Conservation (phyloP, 1,140 invertebrate genomes). For the Tribolium madens region DNA sequence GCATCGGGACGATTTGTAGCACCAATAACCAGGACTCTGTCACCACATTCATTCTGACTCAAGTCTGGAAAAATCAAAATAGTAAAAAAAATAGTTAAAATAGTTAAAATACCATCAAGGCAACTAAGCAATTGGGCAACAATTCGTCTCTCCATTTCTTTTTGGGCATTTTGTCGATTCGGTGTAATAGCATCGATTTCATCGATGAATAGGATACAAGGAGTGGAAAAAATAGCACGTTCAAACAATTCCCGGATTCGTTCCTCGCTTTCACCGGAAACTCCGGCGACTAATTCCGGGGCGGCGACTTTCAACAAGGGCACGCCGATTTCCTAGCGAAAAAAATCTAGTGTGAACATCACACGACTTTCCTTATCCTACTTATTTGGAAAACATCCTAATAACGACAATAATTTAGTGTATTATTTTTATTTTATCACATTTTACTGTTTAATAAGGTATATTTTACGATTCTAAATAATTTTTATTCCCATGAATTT, state of each 20-base stretch:
- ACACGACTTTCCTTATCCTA: too few species aligned
- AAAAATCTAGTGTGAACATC: constrained; percentile 44
- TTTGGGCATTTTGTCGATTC: constrained; percentile 87
- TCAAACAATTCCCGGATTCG: constrained; percentile 93
- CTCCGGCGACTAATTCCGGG: constrained; percentile 92
- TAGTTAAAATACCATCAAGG: constrained; percentile 77
- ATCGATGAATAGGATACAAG: constrained; percentile 93
- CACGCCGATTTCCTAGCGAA: constrained; percentile 73
- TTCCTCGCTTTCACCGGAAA: constrained; percentile 96
- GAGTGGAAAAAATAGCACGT: constrained; percentile 78
- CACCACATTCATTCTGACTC: constrained; percentile 71
- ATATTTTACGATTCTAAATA: too few species aligned
- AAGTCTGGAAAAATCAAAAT: constrained; percentile 66
- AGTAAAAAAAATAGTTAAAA: constrained; percentile 9
- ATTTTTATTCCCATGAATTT: too few species aligned
- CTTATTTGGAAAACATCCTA: too few species aligned
- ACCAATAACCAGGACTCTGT: constrained; percentile 88
- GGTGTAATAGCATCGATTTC: constrained; percentile 93
- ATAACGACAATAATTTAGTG: too few species aligned
- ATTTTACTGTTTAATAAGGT: too few species aligned
- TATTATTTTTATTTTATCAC: too few species aligned
- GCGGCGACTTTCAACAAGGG: constrained; percentile 88
- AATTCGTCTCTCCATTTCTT: constrained; percentile 95
- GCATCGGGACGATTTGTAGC: constrained; percentile 95
- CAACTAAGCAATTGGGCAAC: constrained; percentile 92